These are phyloP conservation scores for Drosophila parthenogenetica DNA, from an alignment of 2,888 invertebrate genomes.

Conservation along the genomic window DNA sequence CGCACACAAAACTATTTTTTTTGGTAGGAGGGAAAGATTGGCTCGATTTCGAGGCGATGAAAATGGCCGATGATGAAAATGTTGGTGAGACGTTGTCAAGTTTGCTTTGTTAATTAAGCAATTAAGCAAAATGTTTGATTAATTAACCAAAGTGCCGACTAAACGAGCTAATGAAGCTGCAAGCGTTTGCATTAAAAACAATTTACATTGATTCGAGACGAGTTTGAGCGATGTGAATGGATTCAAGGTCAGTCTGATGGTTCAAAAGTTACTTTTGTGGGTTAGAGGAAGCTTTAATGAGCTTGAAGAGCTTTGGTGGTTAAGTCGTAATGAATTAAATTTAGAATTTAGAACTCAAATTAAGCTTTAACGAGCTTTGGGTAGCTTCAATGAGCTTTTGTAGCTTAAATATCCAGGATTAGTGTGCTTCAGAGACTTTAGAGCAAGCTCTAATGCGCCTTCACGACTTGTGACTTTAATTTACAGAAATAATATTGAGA, in stretches of 20 bases:
- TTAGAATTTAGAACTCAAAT: too few species aligned
- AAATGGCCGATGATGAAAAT: constrained; percentile 22
- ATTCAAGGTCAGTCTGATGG: constrained; percentile 51
- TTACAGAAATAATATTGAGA: background rate
- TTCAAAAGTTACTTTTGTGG: background rate
- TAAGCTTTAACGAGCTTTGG: too few species aligned
- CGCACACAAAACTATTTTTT: constrained; percentile 9
- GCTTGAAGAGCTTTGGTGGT: too few species aligned
- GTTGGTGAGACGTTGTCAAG: constrained; percentile 14
- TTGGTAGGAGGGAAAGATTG: constrained; percentile 16
- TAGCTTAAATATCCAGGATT: too few species aligned
- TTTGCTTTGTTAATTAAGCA: constrained; percentile 62
- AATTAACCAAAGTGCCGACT: constrained; percentile 52
- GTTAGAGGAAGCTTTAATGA: too few species aligned
- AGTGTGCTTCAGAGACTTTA: too few species aligned
- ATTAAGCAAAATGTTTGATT: constrained; percentile 66
- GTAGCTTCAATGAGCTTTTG: too few species aligned
- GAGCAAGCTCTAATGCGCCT: constrained; percentile 3
- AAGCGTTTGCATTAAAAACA: constrained; percentile 28
- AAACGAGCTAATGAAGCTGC: constrained; percentile 57
- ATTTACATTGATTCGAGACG: constrained; percentile 57
- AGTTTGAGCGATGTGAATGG: constrained; percentile 22
- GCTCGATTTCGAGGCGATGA: constrained; percentile 25
- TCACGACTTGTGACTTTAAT: background rate
- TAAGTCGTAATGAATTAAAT: too few species aligned